These are phyloP conservation scores for Esox niger DNA, from an alignment of 2,113 vertebrate genomes.

Conservation along the genomic window DNA sequence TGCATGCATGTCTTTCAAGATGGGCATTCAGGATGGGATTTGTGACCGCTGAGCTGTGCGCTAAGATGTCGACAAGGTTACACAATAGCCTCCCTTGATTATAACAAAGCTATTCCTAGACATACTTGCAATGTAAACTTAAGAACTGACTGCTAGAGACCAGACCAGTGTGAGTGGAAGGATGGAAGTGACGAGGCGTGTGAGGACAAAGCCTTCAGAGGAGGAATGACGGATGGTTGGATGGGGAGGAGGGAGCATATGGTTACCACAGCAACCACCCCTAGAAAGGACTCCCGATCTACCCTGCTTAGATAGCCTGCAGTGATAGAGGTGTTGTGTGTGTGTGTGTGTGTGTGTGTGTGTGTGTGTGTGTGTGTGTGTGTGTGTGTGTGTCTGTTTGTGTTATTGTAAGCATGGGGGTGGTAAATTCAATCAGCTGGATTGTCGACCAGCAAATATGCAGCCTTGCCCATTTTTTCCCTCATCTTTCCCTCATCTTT, in stretches of 20 bases:
- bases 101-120: too few relatives aligned
- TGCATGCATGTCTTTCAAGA: not conserved
- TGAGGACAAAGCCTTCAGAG: conserved; percentile 1
- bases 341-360: not conserved
- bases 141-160: too few relatives aligned
- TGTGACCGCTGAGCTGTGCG: not conserved
- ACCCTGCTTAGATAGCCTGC: not conserved
- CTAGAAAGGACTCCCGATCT: conserved; percentile 10
- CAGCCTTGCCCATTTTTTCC: not conserved
- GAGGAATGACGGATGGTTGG: not conserved
- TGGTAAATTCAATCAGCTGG: conserved; percentile 29
- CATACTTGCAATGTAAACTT: too few relatives aligned
- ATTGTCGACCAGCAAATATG: not conserved
- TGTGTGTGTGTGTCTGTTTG: not conserved
- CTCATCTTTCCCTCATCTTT: not conserved
- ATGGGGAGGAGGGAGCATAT: not conserved
- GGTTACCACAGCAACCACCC: conserved; percentile 8
- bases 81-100: too few relatives aligned
- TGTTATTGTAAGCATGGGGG: conserved; percentile 5
- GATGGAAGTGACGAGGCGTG: not conserved
- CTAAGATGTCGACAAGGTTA: too few relatives aligned
- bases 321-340: not conserved
- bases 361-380: not conserved
- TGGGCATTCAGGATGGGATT: not conserved
- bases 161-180: too few relatives aligned